Percentiles rank a stretch among this genome's conserved stretches.
Conservation (phyloP, 2,888 invertebrate species). For the Mesorhabditis spiculigera region DNA sequence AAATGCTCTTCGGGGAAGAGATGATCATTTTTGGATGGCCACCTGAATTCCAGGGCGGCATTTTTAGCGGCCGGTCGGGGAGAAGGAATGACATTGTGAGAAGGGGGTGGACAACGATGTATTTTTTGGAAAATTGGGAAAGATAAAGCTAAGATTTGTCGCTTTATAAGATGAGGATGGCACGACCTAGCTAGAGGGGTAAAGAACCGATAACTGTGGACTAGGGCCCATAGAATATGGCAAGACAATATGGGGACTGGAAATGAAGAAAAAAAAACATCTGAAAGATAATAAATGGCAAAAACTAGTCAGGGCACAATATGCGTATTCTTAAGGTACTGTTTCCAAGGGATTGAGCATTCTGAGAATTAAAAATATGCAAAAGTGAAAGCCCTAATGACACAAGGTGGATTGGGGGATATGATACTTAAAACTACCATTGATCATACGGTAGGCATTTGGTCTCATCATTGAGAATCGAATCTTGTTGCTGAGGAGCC, state of each 20-base stretch:
- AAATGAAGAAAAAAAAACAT: neutral
- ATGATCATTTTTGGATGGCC: too few species aligned
- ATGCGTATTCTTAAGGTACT: neutral
- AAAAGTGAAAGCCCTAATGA: constrained; percentile 1
- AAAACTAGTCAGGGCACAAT: neutral
- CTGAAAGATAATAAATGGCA: neutral
- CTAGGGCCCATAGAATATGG: neutral
- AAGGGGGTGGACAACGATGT: too few species aligned
- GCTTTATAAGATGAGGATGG: too few species aligned
- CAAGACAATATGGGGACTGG: neutral
- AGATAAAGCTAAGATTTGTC: too few species aligned
- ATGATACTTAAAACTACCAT: constrained; percentile 18
- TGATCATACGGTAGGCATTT: constrained; percentile 37
- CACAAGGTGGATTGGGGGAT: neutral
- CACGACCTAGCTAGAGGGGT: too few species aligned
- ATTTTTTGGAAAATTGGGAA: too few species aligned
- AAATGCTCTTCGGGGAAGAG: too few species aligned
- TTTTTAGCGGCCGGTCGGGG: too few species aligned
- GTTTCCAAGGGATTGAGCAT: neutral
- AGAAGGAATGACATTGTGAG: too few species aligned
- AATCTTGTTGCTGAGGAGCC: constrained; percentile 9
- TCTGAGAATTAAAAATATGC: neutral
- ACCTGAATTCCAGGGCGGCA: too few species aligned
- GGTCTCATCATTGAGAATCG: constrained; percentile 16
- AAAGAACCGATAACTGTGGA: too few species aligned